These are phyloP conservation scores for Holothuria scabra DNA, from an alignment of 53 echinoderm and acorn worm species.

Conservation along the genomic window DNA sequence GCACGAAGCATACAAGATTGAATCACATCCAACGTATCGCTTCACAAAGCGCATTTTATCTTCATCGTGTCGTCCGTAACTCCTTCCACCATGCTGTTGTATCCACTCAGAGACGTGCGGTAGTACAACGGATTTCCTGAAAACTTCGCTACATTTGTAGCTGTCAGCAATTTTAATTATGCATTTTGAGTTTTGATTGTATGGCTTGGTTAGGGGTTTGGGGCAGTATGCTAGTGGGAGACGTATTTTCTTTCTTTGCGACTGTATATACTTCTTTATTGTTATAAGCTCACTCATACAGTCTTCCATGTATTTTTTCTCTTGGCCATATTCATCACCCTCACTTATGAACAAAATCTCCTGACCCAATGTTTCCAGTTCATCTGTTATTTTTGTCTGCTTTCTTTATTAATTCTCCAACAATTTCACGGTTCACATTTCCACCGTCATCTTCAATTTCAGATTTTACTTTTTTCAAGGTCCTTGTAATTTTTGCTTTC, in stretches of 20 bases:
- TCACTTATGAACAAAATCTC: slow-evolving; percentile 34
- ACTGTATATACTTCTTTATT: not conserved
- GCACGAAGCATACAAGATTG: too few relatives aligned
- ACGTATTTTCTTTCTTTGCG: not conserved
- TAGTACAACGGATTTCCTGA: slow-evolving; percentile 54
- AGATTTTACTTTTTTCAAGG: not conserved
- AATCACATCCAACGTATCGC: slow-evolving; percentile 46
- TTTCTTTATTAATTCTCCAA: not conserved
- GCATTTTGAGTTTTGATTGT: not conserved
- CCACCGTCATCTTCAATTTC: not conserved
- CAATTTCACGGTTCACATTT: not conserved
- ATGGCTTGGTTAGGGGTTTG: not conserved
- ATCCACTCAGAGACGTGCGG: slow-evolving; percentile 2
- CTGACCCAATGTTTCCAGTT: not conserved
- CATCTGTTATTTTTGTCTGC: not conserved
- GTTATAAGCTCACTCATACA: not conserved
- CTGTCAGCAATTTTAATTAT: slow-evolving; percentile 24
- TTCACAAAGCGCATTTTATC: slow-evolving; percentile 55
- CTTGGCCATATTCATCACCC: slow-evolving; percentile 28
- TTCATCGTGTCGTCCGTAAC: slow-evolving; percentile 25
- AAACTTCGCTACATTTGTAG: slow-evolving; percentile 55
- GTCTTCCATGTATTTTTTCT: slow-evolving; percentile 38
- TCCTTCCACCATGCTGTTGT: not conserved
- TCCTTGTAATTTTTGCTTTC: not conserved
- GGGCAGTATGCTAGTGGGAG: too few relatives aligned